phyloP scores from a whole-genome alignment of 2,888 invertebrate species.

The Agrotis ipsilon region DNA sequence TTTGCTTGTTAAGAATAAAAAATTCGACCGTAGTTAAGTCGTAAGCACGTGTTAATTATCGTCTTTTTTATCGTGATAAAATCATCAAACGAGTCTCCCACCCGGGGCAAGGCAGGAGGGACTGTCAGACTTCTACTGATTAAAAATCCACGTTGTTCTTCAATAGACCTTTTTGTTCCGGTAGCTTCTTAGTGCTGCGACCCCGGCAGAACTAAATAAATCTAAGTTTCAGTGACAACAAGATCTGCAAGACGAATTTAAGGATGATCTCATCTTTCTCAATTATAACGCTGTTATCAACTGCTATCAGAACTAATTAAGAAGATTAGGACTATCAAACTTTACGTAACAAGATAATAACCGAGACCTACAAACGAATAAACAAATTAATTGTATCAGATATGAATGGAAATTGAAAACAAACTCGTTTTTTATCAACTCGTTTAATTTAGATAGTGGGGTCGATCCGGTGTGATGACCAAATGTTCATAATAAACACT shows the following conservation, averaged over 20 bases:
- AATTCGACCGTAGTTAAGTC: background rate
- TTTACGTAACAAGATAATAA: slow-evolving; percentile 71
- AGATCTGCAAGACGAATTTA: background rate
- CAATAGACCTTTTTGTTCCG: no score
- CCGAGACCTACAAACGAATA: slow-evolving; percentile 70
- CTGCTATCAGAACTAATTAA: slow-evolving; percentile 15
- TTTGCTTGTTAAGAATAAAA: no score
- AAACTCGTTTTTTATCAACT: slow-evolving; percentile 70
- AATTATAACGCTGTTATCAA: slow-evolving; percentile 20
- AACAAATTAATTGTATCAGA: slow-evolving; percentile 54
- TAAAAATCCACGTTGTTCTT: no score
- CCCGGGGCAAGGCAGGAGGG: no score
- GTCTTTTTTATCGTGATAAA: no score
- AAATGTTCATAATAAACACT: slow-evolving; percentile 45
- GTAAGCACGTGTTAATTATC: background rate
- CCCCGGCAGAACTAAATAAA: no score
- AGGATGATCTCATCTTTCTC: slow-evolving; percentile 1
- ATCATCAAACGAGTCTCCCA: no score
- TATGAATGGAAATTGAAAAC: slow-evolving; percentile 69
- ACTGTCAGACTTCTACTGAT: no score
- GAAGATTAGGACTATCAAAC: slow-evolving; percentile 42
- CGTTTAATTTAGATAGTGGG: slow-evolving; percentile 65
- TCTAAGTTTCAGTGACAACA: background rate
- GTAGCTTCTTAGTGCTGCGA: no score
- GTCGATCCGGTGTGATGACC: slow-evolving; percentile 44